Evolutionary conservation across 2,797 vertebrate species (phyloP), one percentile per base, ranked within the genome.

Genomic region (Poeciliopsis infans): DNA sequence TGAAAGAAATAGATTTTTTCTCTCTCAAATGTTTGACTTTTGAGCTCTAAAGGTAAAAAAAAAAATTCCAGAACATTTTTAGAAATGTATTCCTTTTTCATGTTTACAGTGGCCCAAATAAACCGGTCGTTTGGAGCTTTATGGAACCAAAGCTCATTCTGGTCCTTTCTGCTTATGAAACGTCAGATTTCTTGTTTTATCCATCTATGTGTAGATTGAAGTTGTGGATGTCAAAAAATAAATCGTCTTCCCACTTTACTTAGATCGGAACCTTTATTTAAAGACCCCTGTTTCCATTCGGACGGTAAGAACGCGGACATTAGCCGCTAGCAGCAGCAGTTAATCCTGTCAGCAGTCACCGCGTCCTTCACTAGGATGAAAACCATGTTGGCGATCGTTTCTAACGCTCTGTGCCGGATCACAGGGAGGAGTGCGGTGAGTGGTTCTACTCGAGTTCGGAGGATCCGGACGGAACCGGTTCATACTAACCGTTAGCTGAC

Each of bases 371-470:
- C 31, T 87, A 95, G 80, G 71, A 94, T 94, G 91, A 75, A 92
- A 79, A 94, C 85, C 23, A 94, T 96, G 93, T 81, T 94, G 43
- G 80, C 87, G 12, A 76, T 94, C 0, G 90, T 95, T 41, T 95
- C 94, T 39, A 93, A 90, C 85, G 92, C 91, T 1, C 85, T 96
- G 2, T 90, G 88, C 23, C 86, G 92, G 87, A 91, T 94, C 53
- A 87, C 92, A 1, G 93, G 90, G 77, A 83, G 85, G 55, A 94
- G 88, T 82, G 95, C 87, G 95, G 94, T 94, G 89, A 92, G 92
- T 95, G 10, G 0, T 55, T 28, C 16, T 10, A 55, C 72, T 4
- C 20, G 2, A 1, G 28, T 4, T 43, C 11, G 0, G 25, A 47
- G 51, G 73, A 77, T 74, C 12, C 0, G 3, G 2, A 20, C 33